phyloP scores from a whole-genome alignment of 2,888 invertebrate genomes.

The Maniola hyperantus region DNA sequence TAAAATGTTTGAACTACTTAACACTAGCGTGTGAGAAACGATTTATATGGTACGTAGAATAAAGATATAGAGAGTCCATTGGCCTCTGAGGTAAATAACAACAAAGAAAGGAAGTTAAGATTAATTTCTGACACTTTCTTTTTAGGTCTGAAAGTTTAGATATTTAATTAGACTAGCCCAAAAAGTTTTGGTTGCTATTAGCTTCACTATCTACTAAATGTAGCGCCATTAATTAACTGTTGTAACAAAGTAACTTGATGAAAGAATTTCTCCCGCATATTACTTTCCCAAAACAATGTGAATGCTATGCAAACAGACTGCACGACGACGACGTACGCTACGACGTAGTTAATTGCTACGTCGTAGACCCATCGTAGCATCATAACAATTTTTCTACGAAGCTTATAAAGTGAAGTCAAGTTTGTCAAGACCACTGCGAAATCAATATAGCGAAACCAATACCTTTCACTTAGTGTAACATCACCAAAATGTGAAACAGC shows the following conservation, averaged over 20 bases:
- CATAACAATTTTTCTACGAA: neutral
- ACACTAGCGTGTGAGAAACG: conserved; percentile 16
- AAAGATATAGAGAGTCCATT: conserved; percentile 18
- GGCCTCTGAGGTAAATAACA: conserved; percentile 1
- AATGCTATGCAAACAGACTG: too few relatives aligned
- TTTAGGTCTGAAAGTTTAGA: neutral
- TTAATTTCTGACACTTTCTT: neutral
- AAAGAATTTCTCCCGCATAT: too few relatives aligned
- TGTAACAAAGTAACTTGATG: neutral
- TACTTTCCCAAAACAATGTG: too few relatives aligned
- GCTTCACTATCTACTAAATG: neutral
- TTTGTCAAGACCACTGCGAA: too few relatives aligned
- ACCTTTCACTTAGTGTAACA: too few relatives aligned
- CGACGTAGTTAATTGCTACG: neutral
- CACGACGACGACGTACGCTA: neutral
- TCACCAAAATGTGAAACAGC: too few relatives aligned
- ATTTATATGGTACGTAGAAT: conserved; percentile 12
- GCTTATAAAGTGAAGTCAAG: too few relatives aligned
- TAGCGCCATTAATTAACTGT: too few relatives aligned
- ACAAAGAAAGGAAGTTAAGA: neutral
- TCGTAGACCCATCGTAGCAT: neutral
- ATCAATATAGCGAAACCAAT: too few relatives aligned
- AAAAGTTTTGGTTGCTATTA: neutral
- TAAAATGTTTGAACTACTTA: conserved; percentile 18
- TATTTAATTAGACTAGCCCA: neutral